Percentiles rank a stretch among this genome's conserved stretches.
These are phyloP conservation scores for Polydrusus tereticollis DNA, from an alignment of 2,888 invertebrate species.

Conservation along the genomic window DNA sequence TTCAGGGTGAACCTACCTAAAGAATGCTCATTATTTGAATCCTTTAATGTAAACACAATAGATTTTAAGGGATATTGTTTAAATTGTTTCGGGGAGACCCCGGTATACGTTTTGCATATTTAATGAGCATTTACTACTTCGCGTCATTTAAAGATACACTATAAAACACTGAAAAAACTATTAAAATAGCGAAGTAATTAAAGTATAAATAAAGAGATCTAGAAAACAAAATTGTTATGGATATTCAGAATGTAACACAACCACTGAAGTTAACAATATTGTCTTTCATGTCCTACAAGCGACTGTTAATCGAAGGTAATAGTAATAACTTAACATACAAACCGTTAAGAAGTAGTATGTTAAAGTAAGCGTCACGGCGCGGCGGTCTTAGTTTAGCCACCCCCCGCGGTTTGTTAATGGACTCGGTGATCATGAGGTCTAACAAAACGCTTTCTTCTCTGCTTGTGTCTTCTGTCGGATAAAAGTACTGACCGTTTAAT, in stretches of 20 bases:
- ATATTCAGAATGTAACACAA: neutral
- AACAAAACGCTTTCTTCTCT: slow-evolving; percentile 44
- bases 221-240: too few relatives aligned
- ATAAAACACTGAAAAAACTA: too few relatives aligned
- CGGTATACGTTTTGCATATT: too few relatives aligned
- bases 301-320: slow-evolving; percentile 40
- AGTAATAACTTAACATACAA: slow-evolving; percentile 35
- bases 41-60: too few relatives aligned
- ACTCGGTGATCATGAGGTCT: slow-evolving; percentile 54
- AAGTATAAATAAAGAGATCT: too few relatives aligned
- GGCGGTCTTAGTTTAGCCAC: slow-evolving; percentile 56
- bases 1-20: too few relatives aligned
- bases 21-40: too few relatives aligned
- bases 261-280: slow-evolving; percentile 24
- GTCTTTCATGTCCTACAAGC: slow-evolving; percentile 33
- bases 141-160: too few relatives aligned
- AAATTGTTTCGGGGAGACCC: too few relatives aligned
- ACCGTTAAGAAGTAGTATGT: slow-evolving; percentile 46
- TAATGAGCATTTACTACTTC: too few relatives aligned
- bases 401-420: slow-evolving; percentile 60
- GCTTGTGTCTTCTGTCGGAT: slow-evolving; percentile 43
- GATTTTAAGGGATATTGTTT: too few relatives aligned
- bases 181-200: too few relatives aligned
- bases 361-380: slow-evolving; percentile 44
- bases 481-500: slow-evolving; percentile 51